phyloP scores from a whole-genome alignment of 2,888 invertebrate species.

The Sinodicranocentrus sp. region DNA sequence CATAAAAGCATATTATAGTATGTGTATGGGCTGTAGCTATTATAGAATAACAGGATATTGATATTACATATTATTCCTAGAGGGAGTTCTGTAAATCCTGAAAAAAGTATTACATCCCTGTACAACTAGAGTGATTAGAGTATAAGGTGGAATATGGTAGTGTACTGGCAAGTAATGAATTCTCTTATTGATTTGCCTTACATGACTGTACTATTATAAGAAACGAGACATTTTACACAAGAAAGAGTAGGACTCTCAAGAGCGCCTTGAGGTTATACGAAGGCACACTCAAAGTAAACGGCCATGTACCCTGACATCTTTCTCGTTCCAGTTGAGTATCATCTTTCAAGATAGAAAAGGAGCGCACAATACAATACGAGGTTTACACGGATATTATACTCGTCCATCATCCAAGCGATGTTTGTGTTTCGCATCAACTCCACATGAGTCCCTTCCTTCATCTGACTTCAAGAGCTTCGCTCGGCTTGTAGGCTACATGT shows the following conservation, averaged over 20 bases:
- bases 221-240: no score
- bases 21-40: not conserved
- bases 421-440: no score
- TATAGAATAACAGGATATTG: no score
- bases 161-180: not conserved
- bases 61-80: no score
- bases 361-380: no score
- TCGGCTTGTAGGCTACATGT: not conserved
- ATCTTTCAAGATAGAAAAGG: no score
- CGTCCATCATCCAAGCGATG: not conserved
- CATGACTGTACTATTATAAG: no score
- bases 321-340: not conserved
- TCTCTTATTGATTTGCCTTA: not conserved
- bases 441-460: no score
- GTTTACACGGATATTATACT: not conserved
- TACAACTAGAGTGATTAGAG: not conserved
- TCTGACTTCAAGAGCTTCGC: not conserved
- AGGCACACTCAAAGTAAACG: not conserved
- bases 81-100: not conserved
- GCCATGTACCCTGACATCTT: not conserved
- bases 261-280: no score
- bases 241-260: no score
- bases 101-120: not conserved
- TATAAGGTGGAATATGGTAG: not conserved
- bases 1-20: not conserved